Conservation (phyloP, 2,888 invertebrate genomes). For the Diaperis boleti region DNA sequence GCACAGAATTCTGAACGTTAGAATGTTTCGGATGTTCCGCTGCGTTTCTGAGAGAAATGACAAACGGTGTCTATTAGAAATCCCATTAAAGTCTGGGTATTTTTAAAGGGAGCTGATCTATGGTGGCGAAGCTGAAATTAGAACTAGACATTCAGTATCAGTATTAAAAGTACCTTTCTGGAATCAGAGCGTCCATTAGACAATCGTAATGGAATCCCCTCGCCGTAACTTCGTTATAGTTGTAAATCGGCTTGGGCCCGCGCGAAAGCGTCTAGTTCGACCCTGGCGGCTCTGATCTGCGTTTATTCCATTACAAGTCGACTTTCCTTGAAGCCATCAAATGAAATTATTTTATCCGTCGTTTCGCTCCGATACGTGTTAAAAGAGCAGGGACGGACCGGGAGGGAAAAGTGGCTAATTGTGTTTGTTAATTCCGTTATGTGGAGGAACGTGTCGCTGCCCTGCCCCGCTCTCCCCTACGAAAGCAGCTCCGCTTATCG, state of each 20-base stretch:
- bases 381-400: constrained; percentile 36
- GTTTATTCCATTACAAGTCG: constrained; percentile 62
- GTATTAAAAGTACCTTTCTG: no score
- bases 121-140: no score
- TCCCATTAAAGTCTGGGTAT: background rate
- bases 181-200: constrained; percentile 58
- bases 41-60: background rate
- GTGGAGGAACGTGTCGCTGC: background rate
- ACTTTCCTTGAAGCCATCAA: constrained; percentile 62
- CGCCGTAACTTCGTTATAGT: constrained; percentile 61
- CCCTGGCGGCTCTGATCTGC: constrained; percentile 50
- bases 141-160: no score
- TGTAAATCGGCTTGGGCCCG: constrained; percentile 58
- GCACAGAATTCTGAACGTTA: constrained; percentile 18
- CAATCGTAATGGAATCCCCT: constrained; percentile 60
- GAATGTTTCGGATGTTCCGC: constrained; percentile 19
- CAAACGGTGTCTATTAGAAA: background rate
- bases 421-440: constrained; percentile 31
- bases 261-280: constrained; percentile 50
- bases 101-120: no score
- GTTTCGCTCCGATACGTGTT: constrained; percentile 25
- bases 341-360: constrained; percentile 59
- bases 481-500: background rate
- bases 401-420: constrained; percentile 25
- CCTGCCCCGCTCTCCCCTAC: background rate